Evolutionary conservation across 1,140 invertebrate genomes (phyloP), one percentile per base, ranked within the genome.

Genomic region (Drosophila bocqueti): DNA sequence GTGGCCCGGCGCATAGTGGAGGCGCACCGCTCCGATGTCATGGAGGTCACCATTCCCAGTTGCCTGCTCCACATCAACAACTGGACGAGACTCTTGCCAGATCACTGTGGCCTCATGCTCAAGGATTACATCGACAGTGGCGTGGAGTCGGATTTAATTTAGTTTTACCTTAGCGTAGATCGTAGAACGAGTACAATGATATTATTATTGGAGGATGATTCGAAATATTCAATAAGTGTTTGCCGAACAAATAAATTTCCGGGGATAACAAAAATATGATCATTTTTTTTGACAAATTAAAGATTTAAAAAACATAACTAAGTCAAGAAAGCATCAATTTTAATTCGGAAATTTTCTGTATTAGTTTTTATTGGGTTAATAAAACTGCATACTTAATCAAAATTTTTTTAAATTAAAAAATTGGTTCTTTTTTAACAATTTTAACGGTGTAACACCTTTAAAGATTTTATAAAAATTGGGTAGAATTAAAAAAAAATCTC

Each of bases 1-100:
- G 96, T 96, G 16, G 96, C 95, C 3, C 92, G 93, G 40, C 82
- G 93, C 57, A 96, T 97, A 77, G 93, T 97, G 15, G 93, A 93
- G 18, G 96, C 96, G 0, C 94, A 96, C 36, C 93, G 95, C 38
- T 90, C 94, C 63, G 94, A 95, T 66, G 73, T 93, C 2, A 78
- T 77, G 34, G 94, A 95, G 54, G 68, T 93, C 1, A 94, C 95
- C 43, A 94, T 96, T 58, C 96, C 96, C 34, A 72, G 82, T 9
- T 76, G 73, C 34, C 81, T 94, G 55, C 62, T 93, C 13, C 81
- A 93, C 45, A 81, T 94, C 4, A 94, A 93, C 50, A 81, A 83
- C 47, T 76, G 83, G 79, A 82, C 83, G 11, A 80, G 95, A 73
- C 81, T 93, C 62, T 66, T 95, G 0, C 95, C 95, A 2, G 55